Base-by-base conservation (phyloP, 2,797 vertebrate genomes). In the Knipowitschia caucasica region DNA sequence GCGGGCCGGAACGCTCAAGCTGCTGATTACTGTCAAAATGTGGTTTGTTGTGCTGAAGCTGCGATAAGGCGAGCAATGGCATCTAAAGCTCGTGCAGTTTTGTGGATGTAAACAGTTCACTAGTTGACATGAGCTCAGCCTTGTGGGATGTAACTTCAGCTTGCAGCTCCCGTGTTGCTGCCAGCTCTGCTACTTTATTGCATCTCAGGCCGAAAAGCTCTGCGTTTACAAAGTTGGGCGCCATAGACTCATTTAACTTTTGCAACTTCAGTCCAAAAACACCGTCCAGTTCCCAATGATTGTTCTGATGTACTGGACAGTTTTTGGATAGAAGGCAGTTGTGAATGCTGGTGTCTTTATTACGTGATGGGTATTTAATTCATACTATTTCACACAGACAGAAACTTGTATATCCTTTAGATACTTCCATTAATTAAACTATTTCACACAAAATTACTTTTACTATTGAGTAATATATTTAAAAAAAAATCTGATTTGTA, bases 21-120 rank as follows among this genome's bases (percentile, higher is more conserved):
- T 34, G 59, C 50, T 71, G 53, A 69, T 65, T 60, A 73, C 57
- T 78, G 72, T 78, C 74, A 73, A 62, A 60, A 21, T 71, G 71
- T 69, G 76, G 65, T 77, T 75, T 70, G 57, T 59, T 75, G 52
- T 60, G 44, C 50, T 67, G 23, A 46, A 55, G 42, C 39, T 25
- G 31, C 63, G 71, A 69, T 62, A 55, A 52, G 31, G 12, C 42
- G 21, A 30, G 53, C 31, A 63, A 44, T 43, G 67, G 33, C 25
- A 68, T 66, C 46, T 53, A 67, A 27, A 67, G 69, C 58, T 59
- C 60, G 66, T 79, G 20, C 42, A 50, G 55, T 66, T 82, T 47
- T 75, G 60, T 53, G 69, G 59, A 71, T 74, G 67, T 77, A 77
- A 83, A 80, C 79, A 81, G 67, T 72, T 78, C 67, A 65, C 56